Percentiles rank a stretch among this genome's conserved stretches.
phyloP scores from a whole-genome alignment of 2,888 invertebrate species.

The Odontomyia ornata region DNA sequence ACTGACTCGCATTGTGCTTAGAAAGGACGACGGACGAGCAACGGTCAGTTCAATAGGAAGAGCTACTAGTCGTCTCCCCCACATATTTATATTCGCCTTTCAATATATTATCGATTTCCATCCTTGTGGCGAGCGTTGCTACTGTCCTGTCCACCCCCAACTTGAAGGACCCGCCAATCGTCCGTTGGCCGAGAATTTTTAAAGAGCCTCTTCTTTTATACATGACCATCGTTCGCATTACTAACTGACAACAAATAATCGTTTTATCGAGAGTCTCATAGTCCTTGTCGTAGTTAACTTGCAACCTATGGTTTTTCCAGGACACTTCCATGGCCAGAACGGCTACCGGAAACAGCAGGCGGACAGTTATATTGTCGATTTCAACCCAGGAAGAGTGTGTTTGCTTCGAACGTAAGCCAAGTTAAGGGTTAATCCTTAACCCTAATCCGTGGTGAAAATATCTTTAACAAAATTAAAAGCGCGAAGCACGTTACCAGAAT shows the following conservation, averaged over 20 bases:
- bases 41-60: background rate
- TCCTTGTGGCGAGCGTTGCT: background rate
- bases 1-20: background rate
- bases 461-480: constrained; percentile 5
- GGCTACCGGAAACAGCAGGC: constrained; percentile 23
- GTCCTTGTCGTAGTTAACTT: constrained; percentile 45
- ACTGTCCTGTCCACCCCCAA: background rate
- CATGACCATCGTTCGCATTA: constrained; percentile 38
- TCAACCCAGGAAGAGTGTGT: constrained; percentile 28
- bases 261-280: constrained; percentile 31
- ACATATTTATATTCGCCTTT: constrained; percentile 3
- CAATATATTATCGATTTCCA: constrained; percentile 48
- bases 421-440: constrained; percentile 35
- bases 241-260: constrained; percentile 45
- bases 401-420: background rate
- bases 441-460: constrained; percentile 10
- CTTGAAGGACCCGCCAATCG: constrained; percentile 6
- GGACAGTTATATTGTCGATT: constrained; percentile 34
- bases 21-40: background rate
- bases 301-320: constrained; percentile 45
- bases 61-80: constrained; percentile 3
- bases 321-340: constrained; percentile 4
- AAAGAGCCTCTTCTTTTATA: constrained; percentile 45
- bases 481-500: background rate
- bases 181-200: constrained; percentile 45